These are phyloP conservation scores for Trinectes maculatus DNA, from an alignment of 2,113 vertebrate genomes.

Conservation along the genomic window DNA sequence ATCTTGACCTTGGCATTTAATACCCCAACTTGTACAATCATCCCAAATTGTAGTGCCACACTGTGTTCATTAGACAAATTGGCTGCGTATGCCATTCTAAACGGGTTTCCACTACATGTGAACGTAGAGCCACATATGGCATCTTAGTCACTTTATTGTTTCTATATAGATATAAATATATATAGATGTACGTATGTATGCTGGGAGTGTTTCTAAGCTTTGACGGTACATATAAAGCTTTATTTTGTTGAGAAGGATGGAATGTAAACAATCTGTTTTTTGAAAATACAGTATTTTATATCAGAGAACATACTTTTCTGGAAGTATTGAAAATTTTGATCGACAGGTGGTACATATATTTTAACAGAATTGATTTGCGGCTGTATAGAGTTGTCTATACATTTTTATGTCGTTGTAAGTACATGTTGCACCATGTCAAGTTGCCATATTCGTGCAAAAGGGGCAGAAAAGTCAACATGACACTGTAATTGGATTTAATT, in stretches of 20 bases:
- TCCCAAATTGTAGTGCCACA: constrained; percentile 84
- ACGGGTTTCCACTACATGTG: constrained; percentile 87
- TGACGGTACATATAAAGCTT: constrained; percentile 82
- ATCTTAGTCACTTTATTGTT: constrained; percentile 85
- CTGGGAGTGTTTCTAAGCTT: constrained; percentile 81
- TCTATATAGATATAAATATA: constrained; percentile 76
- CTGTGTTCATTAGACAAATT: constrained; percentile 78
- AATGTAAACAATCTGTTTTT: constrained; percentile 82
- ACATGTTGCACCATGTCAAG: constrained; percentile 77
- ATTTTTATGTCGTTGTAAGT: constrained; percentile 84
- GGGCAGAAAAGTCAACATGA: constrained; percentile 14
- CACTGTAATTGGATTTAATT: constrained; percentile 43
- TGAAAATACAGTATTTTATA: constrained; percentile 85
- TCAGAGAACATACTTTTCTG: constrained; percentile 84
- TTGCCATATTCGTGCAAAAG: constrained; percentile 61
- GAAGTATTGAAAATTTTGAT: constrained; percentile 81
- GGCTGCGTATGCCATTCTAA: constrained; percentile 76
- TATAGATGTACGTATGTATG: constrained; percentile 69
- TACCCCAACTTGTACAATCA: constrained; percentile 81
- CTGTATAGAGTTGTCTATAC: constrained; percentile 84
- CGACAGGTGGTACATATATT: constrained; percentile 84
- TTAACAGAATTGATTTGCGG: constrained; percentile 91
- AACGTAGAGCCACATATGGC: constrained; percentile 78
- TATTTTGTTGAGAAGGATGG: constrained; percentile 83
- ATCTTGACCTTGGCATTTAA: constrained; percentile 77